Evolutionary conservation across 2,113 vertebrate species (phyloP).

Genomic region (Cariama cristata): DNA sequence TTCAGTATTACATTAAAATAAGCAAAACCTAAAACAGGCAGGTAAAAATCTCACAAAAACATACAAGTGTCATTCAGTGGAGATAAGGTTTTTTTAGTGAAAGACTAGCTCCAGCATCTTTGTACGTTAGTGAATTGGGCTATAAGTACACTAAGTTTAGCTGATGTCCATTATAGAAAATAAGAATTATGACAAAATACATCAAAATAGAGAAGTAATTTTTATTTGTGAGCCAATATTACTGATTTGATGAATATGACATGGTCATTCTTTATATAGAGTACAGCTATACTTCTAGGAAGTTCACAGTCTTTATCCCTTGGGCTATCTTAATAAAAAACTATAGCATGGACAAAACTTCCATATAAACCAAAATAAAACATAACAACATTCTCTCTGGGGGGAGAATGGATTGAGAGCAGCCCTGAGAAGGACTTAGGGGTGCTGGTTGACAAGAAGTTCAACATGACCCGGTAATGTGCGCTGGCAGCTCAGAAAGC

Average conservation of each 20-base stretch:
- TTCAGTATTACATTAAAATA: not conserved
- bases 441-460: not conserved
- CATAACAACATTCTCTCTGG: fast-evolving
- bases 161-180: not conserved
- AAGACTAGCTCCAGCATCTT: not conserved
- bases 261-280: not conserved
- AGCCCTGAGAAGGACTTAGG: not conserved
- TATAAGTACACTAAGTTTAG: not conserved
- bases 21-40: not conserved
- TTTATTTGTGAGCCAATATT: not conserved
- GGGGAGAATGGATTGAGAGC: not conserved
- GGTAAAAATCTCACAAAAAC: not conserved
- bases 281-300: not conserved
- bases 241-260: not conserved
- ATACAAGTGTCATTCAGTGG: not conserved
- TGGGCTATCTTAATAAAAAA: not conserved
- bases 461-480: not conserved
- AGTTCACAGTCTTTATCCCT: not conserved
- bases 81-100: not conserved
- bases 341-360: not conserved
- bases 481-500: not conserved
- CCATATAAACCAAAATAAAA: not conserved
- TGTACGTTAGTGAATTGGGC: not conserved
- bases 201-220: not conserved
- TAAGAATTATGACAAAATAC: not conserved